Evolutionary conservation across 1,140 invertebrate species (phyloP).

Genomic region (Thaumetopoea pityocampa): DNA sequence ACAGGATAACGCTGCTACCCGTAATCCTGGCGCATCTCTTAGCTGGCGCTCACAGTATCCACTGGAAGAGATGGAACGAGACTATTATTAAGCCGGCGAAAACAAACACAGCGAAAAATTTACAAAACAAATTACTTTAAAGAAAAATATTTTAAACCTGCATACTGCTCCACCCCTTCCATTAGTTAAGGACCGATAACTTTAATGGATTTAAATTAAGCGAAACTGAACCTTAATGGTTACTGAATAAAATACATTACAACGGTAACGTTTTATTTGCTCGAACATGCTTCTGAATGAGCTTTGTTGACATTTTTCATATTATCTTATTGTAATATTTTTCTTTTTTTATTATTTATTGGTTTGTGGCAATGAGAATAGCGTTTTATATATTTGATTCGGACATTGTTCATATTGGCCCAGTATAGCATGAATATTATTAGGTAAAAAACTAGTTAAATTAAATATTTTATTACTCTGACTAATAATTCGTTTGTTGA

Average conservation of each 20-base stretch:
- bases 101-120: no score
- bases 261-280: slow-evolving; percentile 14
- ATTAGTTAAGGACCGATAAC: slow-evolving; percentile 32
- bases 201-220: slow-evolving; percentile 1
- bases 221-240: slow-evolving; percentile 14
- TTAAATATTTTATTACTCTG: no score
- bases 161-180: slow-evolving; percentile 26
- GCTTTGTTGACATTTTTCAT: slow-evolving; percentile 54
- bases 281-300: slow-evolving; percentile 14
- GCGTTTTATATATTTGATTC: slow-evolving; percentile 1
- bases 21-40: no score
- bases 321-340: slow-evolving; percentile 52
- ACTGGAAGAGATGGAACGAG: no score
- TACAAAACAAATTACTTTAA: slow-evolving; percentile 49
- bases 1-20: no score
- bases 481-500: no score
- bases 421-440: no score
- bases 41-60: no score
- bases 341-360: slow-evolving; percentile 60
- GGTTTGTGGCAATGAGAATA: slow-evolving; percentile 18
- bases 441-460: no score
- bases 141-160: slow-evolving; percentile 25
- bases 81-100: no score
- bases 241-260: slow-evolving; percentile 11
- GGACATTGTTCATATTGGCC: slow-evolving; percentile 1